These are phyloP conservation scores for Erythrocercus mccallii DNA, from an alignment of 2,113 vertebrate species.

Conservation along the genomic window DNA sequence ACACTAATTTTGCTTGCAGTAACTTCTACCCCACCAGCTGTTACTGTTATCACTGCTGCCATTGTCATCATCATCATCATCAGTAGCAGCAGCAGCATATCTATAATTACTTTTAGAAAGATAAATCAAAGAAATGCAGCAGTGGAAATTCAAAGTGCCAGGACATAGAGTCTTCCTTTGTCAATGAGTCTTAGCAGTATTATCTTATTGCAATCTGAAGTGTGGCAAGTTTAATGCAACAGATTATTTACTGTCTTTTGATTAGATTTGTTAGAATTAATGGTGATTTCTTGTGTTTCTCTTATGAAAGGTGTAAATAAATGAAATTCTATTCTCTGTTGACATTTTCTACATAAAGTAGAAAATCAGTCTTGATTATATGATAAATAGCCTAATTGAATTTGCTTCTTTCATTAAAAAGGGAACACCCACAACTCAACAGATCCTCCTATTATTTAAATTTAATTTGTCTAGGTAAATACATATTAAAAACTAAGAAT, in stretches of 20 bases:
- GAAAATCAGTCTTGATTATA: background rate
- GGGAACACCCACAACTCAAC: background rate
- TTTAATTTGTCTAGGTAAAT: background rate
- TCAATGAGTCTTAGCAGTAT: background rate
- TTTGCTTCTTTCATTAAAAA: background rate
- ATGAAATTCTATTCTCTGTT: background rate
- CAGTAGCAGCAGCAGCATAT: background rate
- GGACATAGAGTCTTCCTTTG: background rate
- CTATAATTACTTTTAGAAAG: constrained; percentile 35
- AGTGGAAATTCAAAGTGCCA: background rate
- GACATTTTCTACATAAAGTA: background rate
- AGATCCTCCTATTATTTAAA: background rate
- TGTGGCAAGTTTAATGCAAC: background rate
- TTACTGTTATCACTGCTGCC: constrained; percentile 8
- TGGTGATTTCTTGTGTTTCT: background rate
- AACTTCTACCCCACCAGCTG: constrained; percentile 44
- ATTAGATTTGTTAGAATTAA: background rate
- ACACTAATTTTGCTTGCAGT: constrained; percentile 37
- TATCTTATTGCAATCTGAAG: background rate
- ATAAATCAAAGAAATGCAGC: background rate
- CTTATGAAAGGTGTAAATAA: background rate
- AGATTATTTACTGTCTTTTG: background rate
- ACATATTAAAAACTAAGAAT: background rate
- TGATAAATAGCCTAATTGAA: background rate
- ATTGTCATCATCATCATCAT: background rate